Conservation (phyloP, 2,888 invertebrate genomes). For the Cephus nigrinus region DNA sequence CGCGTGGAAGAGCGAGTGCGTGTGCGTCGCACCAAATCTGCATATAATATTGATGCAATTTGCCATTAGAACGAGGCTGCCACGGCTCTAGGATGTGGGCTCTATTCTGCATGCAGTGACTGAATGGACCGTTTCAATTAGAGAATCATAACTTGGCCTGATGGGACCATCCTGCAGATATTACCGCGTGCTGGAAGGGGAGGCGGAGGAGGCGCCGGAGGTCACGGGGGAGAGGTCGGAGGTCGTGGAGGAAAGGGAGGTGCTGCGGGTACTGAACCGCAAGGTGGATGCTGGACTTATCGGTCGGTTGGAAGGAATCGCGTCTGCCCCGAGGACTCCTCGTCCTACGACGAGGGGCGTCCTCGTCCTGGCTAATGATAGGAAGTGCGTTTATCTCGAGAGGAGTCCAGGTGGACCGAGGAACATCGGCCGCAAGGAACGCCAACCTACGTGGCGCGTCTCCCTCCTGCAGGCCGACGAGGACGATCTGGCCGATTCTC, state of each 20-base stretch:
- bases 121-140: conserved; percentile 63
- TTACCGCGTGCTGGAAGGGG: conserved; percentile 19
- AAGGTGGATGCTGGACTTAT: no score
- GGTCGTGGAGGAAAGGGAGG: conserved; percentile 9
- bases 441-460: no score
- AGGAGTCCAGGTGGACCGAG: no score
- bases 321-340: no score
- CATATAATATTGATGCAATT: conserved; percentile 62
- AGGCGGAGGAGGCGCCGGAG: neutral
- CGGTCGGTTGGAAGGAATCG: no score
- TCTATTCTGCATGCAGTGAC: conserved; percentile 54
- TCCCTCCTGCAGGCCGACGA: no score
- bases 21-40: conserved; percentile 44
- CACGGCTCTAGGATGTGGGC: conserved; percentile 51
- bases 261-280: neutral
- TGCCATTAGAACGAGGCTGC: conserved; percentile 56
- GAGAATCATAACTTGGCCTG: conserved; percentile 62
- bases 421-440: no score
- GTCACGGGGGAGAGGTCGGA: neutral
- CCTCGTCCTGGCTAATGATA: no score
- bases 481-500: no score
- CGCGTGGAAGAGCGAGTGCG: neutral
- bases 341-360: no score
- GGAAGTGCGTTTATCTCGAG: no score
- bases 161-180: conserved; percentile 61